Evolutionary conservation across 2,797 vertebrate genomes (phyloP), one percentile per base, ranked within the genome.

Genomic region (Onychomys torridus): DNA sequence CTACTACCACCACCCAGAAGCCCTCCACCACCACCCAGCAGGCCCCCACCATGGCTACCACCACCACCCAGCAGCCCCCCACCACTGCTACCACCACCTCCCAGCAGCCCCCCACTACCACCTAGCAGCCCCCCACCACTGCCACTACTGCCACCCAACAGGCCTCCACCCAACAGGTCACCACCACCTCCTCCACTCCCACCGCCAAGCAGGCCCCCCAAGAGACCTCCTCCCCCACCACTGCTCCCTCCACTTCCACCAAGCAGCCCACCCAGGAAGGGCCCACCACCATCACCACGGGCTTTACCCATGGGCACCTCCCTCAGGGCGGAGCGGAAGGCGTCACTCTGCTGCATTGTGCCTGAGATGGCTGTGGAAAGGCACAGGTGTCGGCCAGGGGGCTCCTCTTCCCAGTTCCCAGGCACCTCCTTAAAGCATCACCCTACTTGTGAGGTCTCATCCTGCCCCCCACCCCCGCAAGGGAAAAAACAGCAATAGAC

Each of bases 131-230:
- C 93, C 1, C 83, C 88, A 2, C 40, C 37, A 0, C 49, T 12
- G 11, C 92, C 29, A 8, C 65, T 34, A 13, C 67, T 6, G 7
- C 34, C 34, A 73, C 93, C 95, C 40, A 94, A 23, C 2, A 96
- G 25, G 3, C 94, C 96, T 9, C 85, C 93, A 9, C 96, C 17
- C 55, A 98, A 75, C 2, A 98, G 77, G 40, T 95, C 96, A 23
- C 95, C 61, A 0, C 90, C 96, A 49, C 93, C 55, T 8, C 96
- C 96, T 46, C 96, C 97, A 5, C 96, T 65, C 57, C 98, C 97
- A 43, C 97, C 97, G 59, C 97, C 97, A 82, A 98, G 97, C 73
- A 98, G 81, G 71, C 97, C 97, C n/a, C 97, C 96, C 76, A 98
- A 75, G 17, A 97, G 94, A 25, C 97, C 98, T 17, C 95, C 90